A percentile compares a stretch with the other conserved stretches of the same genome.
phyloP scores from a whole-genome alignment of 2,113 vertebrate species.

The Phalacrocorax pelagicus region DNA sequence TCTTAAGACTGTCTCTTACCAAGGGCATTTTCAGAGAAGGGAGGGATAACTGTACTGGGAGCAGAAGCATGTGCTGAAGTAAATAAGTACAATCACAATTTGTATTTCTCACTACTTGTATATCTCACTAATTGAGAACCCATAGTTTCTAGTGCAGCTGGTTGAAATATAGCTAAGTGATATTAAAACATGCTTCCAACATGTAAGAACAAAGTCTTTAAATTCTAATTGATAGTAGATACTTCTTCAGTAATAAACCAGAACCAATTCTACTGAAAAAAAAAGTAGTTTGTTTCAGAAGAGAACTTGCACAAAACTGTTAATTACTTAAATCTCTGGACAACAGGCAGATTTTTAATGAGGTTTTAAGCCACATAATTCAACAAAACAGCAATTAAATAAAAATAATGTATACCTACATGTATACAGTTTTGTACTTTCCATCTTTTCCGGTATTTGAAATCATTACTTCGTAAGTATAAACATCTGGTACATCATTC shows the following conservation, averaged over 20 bases:
- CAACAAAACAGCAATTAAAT: neutral
- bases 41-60: neutral
- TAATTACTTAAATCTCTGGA: neutral
- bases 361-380: neutral
- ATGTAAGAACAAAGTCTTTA: neutral
- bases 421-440: constrained; percentile 85
- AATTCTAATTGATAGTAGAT: neutral
- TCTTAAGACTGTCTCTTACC: neutral
- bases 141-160: neutral
- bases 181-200: neutral
- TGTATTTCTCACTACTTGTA: neutral
- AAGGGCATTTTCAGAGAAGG: neutral
- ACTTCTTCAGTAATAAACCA: neutral
- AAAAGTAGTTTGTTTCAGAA: neutral
- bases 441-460: constrained; percentile 89
- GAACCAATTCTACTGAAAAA: neutral
- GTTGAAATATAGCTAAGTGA: neutral
- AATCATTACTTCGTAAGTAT: constrained; percentile 85
- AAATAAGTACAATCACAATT: neutral
- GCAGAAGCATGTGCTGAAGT: neutral
- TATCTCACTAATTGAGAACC: neutral
- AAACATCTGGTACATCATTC: constrained; percentile 66
- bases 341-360: neutral
- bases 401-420: constrained; percentile 73
- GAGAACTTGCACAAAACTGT: neutral